phyloP scores from a whole-genome alignment of 2,113 vertebrate species.

The Lagenorhynchus albirostris region DNA sequence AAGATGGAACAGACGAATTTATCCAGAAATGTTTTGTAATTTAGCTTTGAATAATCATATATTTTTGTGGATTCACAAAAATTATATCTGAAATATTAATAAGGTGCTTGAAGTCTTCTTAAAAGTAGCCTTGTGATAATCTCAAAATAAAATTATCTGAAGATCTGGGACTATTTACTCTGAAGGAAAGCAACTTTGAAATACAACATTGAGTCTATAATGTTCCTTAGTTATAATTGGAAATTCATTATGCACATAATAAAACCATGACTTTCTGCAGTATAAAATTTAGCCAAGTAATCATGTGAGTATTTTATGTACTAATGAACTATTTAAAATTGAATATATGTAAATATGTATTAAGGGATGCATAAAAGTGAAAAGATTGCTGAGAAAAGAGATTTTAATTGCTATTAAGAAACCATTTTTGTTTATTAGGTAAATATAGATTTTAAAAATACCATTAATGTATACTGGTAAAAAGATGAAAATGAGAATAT shows the following conservation, averaged over 20 bases:
- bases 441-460: conserved; percentile 38
- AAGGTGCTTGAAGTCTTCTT: background rate
- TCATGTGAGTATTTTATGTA: conserved; percentile 20
- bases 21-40: background rate
- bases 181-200: conserved; percentile 28
- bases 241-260: conserved; percentile 28
- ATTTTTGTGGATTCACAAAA: background rate
- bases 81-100: conserved; percentile 1
- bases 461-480: background rate
- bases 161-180: background rate
- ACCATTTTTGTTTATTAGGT: background rate
- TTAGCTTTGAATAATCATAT: background rate
- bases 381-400: conserved; percentile 33
- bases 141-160: background rate
- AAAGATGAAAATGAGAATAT: background rate
- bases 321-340: conserved; percentile 49
- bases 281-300: conserved; percentile 32
- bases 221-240: background rate
- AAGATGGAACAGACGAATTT: background rate
- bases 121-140: background rate
- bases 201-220: background rate
- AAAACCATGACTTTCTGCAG: conserved; percentile 10
- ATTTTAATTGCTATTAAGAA: conserved; percentile 16
- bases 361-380: conserved; percentile 37
- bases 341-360: conserved; percentile 47